phyloP scores from a whole-genome alignment of 2,113 vertebrate species.

The Bubo scandiacus region DNA sequence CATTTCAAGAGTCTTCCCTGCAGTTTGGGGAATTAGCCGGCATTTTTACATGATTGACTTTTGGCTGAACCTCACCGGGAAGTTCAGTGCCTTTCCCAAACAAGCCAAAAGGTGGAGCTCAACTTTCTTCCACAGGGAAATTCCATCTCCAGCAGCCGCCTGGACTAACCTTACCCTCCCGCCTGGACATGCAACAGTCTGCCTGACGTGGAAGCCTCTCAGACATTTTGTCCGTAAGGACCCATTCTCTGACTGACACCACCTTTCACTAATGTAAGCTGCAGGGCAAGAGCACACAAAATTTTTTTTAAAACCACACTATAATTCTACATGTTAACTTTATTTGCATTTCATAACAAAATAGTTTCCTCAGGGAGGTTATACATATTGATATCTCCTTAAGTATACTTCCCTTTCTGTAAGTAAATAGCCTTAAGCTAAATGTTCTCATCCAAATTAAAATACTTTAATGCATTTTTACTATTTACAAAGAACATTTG shows the following conservation, averaged over 20 bases:
- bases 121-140: not conserved
- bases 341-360: slow-evolving; percentile 18
- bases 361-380: not conserved
- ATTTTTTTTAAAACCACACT: not conserved
- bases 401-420: not conserved
- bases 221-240: not conserved
- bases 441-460: not conserved
- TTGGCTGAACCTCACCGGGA: not conserved
- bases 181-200: not conserved
- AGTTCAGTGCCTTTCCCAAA: not conserved
- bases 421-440: slow-evolving; percentile 24
- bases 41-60: not conserved
- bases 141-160: not conserved
- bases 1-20: not conserved
- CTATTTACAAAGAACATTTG: not conserved
- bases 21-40: not conserved
- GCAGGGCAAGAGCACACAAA: not conserved
- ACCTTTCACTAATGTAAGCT: not conserved
- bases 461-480: not conserved
- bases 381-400: slow-evolving; percentile 27
- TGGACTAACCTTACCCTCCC: not conserved
- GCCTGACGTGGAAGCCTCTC: not conserved
- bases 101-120: slow-evolving; percentile 44
- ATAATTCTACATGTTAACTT: not conserved
- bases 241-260: not conserved